phyloP scores from a whole-genome alignment of 2,888 invertebrate species.

The Hydrotaea diabolus region DNA sequence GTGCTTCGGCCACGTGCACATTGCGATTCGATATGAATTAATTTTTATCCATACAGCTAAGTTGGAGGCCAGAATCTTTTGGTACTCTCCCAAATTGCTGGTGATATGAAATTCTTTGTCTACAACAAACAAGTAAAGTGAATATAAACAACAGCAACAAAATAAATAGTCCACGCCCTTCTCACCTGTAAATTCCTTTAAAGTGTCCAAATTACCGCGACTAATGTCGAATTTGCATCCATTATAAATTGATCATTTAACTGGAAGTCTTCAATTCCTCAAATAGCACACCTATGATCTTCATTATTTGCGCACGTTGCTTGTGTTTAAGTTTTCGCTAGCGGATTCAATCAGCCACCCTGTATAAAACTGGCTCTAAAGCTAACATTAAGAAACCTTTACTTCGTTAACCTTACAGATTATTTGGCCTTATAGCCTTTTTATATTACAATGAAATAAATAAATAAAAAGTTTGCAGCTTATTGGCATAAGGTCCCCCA shows the following conservation, averaged over 20 bases:
- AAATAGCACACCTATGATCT: conserved; percentile 76
- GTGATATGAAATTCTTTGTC: conserved; percentile 76
- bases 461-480: no score
- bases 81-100: conserved; percentile 75
- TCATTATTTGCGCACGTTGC: conserved; percentile 74
- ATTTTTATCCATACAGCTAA: conserved; percentile 79
- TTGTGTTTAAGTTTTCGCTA: conserved; percentile 72
- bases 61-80: conserved; percentile 76
- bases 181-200: conserved; percentile 77
- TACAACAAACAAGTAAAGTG: conserved; percentile 59
- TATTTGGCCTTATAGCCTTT: no score
- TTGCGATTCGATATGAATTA: conserved; percentile 78
- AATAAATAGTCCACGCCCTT: no score
- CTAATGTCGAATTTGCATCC: conserved; percentile 73
- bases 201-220: conserved; percentile 74
- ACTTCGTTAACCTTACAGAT: no score
- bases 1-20: conserved; percentile 71
- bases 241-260: conserved; percentile 76
- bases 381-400: no score
- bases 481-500: no score
- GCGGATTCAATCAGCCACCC: no score
- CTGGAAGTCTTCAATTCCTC: conserved; percentile 78
- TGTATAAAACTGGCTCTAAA: no score
- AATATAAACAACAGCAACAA: not conserved
- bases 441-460: no score